phyloP scores from a whole-genome alignment of 2,888 invertebrate species.

The Ephialtes manifestator region DNA sequence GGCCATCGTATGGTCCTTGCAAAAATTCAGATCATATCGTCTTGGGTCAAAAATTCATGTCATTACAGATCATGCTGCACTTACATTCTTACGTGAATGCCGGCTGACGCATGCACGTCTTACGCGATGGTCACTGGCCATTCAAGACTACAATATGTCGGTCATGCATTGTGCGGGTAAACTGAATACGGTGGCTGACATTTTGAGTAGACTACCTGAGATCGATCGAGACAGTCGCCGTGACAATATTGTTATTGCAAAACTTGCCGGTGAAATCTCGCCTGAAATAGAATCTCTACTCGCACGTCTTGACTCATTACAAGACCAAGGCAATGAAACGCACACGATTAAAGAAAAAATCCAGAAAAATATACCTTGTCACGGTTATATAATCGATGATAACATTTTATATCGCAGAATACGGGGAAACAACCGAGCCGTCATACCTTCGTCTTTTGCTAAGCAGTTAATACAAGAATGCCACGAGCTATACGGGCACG shows the following conservation, averaged over 20 bases:
- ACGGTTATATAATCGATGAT: too few species aligned
- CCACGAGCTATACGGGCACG: not conserved
- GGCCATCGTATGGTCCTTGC: constrained; percentile 34
- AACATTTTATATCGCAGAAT: too few species aligned
- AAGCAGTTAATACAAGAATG: too few species aligned
- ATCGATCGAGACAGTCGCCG: not conserved
- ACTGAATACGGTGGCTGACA: not conserved
- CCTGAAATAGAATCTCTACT: not conserved
- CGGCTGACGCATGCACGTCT: not conserved
- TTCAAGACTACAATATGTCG: not conserved
- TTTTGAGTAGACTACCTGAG: not conserved
- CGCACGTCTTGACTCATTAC: too few species aligned
- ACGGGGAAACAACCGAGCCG: too few species aligned
- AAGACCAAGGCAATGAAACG: too few species aligned
- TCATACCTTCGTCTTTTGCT: too few species aligned
- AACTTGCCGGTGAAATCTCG: not conserved
- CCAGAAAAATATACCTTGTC: too few species aligned
- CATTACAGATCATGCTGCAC: not conserved
- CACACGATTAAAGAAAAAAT: too few species aligned
- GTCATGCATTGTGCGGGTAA: not conserved
- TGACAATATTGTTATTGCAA: not conserved
- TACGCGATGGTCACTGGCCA: not conserved
- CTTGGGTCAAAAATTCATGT: constrained; percentile 5
- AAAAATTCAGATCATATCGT: constrained; percentile 37
- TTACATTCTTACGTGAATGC: not conserved